Evolutionary conservation across 2,797 vertebrate genomes (phyloP).

Genomic region (Phrynocephalus guinanensis): DNA sequence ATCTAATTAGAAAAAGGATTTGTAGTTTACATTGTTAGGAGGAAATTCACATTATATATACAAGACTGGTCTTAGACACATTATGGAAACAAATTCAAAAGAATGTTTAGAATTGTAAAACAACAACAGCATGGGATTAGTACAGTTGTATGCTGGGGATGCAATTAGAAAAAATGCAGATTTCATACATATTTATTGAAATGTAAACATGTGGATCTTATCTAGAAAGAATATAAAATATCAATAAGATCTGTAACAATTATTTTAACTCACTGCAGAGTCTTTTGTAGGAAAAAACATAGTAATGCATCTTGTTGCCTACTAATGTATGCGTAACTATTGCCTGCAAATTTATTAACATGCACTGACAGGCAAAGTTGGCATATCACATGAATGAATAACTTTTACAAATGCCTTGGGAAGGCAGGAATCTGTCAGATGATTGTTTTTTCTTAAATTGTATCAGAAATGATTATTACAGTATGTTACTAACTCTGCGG

Average conservation of each 20-base stretch:
- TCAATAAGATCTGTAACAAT: neutral
- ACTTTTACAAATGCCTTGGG: neutral
- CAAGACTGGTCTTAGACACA: neutral
- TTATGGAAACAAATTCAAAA: neutral
- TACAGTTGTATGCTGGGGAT: neutral
- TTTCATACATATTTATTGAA: neutral
- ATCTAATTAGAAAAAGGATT: neutral
- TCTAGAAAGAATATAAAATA: neutral
- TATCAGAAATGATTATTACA: neutral
- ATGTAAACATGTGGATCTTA: neutral
- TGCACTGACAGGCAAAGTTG: neutral
- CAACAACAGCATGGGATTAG: neutral
- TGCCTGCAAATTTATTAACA: neutral
- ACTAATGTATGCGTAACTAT: neutral
- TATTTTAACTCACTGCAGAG: neutral
- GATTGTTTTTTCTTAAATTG: neutral
- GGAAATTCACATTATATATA: neutral
- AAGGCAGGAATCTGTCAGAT: neutral
- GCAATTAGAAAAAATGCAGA: neutral
- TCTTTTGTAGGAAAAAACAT: neutral
- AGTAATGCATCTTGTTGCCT: neutral
- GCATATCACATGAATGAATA: neutral
- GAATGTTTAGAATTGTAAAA: neutral
- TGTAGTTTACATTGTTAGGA: neutral
- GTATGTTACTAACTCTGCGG: neutral